A percentile compares a stretch with the other conserved stretches of the same genome.
Evolutionary conservation across 2,888 invertebrate species (phyloP).

Genomic region (Campopleginae sp.): DNA sequence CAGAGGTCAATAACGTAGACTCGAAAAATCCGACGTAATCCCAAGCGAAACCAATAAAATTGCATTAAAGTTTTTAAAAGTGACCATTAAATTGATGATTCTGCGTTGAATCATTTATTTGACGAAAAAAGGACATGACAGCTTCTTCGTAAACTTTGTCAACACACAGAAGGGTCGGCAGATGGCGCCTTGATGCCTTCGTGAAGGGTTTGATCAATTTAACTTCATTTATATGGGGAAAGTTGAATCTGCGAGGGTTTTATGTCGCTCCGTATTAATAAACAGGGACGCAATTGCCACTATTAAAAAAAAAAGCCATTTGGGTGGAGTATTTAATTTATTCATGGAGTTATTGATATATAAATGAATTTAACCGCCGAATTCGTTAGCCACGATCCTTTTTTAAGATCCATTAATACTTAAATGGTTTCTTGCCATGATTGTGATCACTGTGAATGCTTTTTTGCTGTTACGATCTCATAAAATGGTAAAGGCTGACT

Average conservation of each 20-base stretch:
- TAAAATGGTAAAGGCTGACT: slow-evolving; percentile 42
- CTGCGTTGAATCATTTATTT: not conserved
- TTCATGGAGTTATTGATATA: not conserved
- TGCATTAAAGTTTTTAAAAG: not conserved
- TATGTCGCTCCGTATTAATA: slow-evolving; percentile 3
- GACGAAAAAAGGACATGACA: not conserved
- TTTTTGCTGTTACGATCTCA: slow-evolving; percentile 27
- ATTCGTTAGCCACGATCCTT: not conserved
- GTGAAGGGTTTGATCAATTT: slow-evolving; percentile 38
- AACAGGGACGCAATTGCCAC: not conserved
- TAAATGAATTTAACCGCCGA: not conserved
- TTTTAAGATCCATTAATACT: slow-evolving; percentile 26
- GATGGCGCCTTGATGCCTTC: slow-evolving; percentile 55
- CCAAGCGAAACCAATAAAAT: not conserved
- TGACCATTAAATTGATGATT: not conserved
- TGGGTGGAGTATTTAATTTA: not conserved
- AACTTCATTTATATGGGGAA: not conserved
- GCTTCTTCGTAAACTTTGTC: slow-evolving; percentile 16
- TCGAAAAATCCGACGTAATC: not conserved
- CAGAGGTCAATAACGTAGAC: not conserved
- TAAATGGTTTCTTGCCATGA: slow-evolving; percentile 6
- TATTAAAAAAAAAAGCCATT: slow-evolving; percentile 11
- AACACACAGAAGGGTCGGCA: slow-evolving; percentile 18
- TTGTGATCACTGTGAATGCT: slow-evolving; percentile 14
- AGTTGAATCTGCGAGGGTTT: slow-evolving; percentile 8